phyloP scores from a whole-genome alignment of 1,140 invertebrate genomes.

The Drusus annulatus region DNA sequence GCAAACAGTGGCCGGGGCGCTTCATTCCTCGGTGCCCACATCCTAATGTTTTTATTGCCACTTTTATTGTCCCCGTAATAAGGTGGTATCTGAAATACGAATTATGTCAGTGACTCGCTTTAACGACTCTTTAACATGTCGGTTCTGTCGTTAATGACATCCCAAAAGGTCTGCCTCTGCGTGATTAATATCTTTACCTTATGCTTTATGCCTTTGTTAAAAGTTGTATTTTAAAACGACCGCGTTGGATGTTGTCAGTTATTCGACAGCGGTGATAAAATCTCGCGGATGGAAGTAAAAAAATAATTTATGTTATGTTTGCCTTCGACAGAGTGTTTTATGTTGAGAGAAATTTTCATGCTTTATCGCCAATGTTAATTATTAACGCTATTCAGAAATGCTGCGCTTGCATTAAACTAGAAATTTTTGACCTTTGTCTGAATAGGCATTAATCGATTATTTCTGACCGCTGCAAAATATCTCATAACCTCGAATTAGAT shows the following conservation, averaged over 20 bases:
- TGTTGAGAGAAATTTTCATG: not conserved
- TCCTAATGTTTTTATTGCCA: not conserved
- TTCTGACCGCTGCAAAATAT: conserved; percentile 20
- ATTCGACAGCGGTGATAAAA: not conserved
- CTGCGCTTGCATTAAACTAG: not conserved
- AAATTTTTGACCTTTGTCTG: not conserved
- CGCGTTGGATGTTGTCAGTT: not conserved
- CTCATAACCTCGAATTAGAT: not conserved
- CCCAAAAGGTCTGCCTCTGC: conserved; percentile 3
- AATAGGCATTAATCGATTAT: not conserved
- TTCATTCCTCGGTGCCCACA: not conserved
- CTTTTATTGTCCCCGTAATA: conserved; percentile 4
- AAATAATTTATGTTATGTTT: not conserved
- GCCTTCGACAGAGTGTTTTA: not conserved
- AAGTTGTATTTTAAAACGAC: too few relatives aligned
- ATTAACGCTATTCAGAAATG: not conserved
- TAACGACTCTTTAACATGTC: conserved; percentile 2
- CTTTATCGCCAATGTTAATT: not conserved
- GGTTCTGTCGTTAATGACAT: conserved; percentile 22
- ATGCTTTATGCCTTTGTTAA: not conserved
- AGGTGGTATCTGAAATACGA: not conserved
- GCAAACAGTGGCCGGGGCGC: not conserved
- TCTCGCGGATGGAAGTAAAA: not conserved
- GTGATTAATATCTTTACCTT: conserved; percentile 22
- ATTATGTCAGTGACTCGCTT: conserved; percentile 15